These are phyloP conservation scores for Brachypterus glaber DNA, from an alignment of 2,888 invertebrate species.

Conservation along the genomic window DNA sequence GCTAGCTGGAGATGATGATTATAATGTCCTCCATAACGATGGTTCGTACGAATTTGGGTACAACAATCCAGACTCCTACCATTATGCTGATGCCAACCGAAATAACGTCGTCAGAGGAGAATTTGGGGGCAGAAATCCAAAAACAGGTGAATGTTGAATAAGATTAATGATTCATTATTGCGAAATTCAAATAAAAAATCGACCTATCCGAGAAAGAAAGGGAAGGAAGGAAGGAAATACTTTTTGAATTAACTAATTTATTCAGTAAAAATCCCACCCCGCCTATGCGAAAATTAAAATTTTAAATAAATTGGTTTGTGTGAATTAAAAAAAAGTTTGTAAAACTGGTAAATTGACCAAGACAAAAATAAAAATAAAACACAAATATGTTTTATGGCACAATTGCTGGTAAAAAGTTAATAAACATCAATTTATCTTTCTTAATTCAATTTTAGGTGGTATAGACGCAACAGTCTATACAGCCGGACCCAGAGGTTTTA, in stretches of 20 bases:
- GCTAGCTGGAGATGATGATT: constrained; percentile 45
- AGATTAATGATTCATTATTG: no score
- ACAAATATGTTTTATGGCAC: background rate
- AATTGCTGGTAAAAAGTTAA: background rate
- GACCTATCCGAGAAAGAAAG: no score
- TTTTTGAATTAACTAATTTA: no score
- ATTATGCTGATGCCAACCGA: constrained; percentile 56
- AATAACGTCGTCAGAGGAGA: constrained; percentile 59
- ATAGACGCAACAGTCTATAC: constrained; percentile 64
- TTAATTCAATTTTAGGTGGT: constrained; percentile 36
- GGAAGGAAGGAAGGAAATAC: no score
- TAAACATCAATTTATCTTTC: background rate
- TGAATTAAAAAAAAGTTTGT: no score
- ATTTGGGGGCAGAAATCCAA: constrained; percentile 65
- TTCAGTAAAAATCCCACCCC: no score
- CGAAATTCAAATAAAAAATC: no score
- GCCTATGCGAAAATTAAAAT: no score
- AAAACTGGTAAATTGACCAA: no score
- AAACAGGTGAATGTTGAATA: constrained; percentile 49
- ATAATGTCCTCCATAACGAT: constrained; percentile 57
- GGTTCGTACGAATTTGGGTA: constrained; percentile 69
- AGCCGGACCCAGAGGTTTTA: constrained; percentile 68
- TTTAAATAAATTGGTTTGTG: no score
- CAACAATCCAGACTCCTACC: constrained; percentile 62
- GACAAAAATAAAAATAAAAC: no score